Evolutionary conservation across 2,888 invertebrate species (phyloP), one percentile per base, ranked within the genome.

Genomic region (Gymnosoma rotundatum): DNA sequence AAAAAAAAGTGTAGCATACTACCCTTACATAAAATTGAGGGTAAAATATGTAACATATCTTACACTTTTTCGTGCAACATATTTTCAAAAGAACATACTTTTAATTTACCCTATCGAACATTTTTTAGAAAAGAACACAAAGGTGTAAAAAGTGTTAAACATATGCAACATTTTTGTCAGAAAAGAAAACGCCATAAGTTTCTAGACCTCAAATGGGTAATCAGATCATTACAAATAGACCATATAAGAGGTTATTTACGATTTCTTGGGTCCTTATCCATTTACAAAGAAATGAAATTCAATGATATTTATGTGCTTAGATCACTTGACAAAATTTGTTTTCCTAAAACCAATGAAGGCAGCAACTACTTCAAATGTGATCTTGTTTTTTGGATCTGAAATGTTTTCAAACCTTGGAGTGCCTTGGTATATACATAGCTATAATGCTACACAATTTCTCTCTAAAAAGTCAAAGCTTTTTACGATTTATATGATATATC

Each of bases 291-390:
- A 16, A 4, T 45, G 48, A 25, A 25, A 25, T 25, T 25, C 25
- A 1, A 25, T 25, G 25, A 25, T 25, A 25, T 25, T 25, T 25
- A 48, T 48, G 42, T 1, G 56, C 56, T 42, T 38, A 42, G n/a
- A 69, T 81, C 6, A 69, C 73, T 80, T 54, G 81, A 52, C 52
- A n/a, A 52, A 52, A 52, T 52, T 52, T 52, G n/a, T 52, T 7
- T 52, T 52, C 18, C 18, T 52, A 52, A 52, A 52, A 52, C 10
- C 18, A n/a, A 20, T 52, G 20, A n/a, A 18, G 18, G 18, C 9
- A 10, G 52, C 20, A 20, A 20, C 52, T 18, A 18, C 52, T 6
- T 52, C 20, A 52, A 52, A 52, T 52, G 20, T 52, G 7, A 52
- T 52, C n/a, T 52, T 18, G 18, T 52, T 52, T 20, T 18, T 52